Evolutionary conservation across 2,888 invertebrate species (phyloP).

Genomic region (Notodonta dromedarius): DNA sequence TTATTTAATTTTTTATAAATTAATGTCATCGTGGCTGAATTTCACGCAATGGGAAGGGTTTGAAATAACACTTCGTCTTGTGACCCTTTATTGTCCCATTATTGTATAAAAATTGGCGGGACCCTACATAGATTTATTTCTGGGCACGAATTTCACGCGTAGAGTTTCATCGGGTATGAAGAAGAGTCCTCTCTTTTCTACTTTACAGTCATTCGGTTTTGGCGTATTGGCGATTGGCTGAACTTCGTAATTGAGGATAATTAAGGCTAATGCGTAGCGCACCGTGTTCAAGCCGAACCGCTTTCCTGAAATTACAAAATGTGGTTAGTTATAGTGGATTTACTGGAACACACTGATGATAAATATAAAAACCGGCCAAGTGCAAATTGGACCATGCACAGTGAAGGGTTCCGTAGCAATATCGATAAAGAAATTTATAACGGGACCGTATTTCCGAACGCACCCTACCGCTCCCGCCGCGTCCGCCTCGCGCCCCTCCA

Average conservation of each 20-base stretch:
- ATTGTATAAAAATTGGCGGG: no score
- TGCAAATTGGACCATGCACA: no score
- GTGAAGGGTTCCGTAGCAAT: no score
- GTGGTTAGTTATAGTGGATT: not conserved
- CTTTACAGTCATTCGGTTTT: slow-evolving; percentile 29
- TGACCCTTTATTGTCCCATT: no score
- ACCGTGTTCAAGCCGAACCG: slow-evolving; percentile 43
- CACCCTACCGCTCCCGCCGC: no score
- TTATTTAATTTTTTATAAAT: no score
- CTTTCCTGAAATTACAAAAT: slow-evolving; percentile 35
- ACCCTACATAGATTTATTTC: slow-evolving; percentile 11
- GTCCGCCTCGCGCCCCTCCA: no score
- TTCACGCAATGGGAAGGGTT: no score
- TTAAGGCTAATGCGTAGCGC: slow-evolving; percentile 34
- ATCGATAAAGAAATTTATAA: no score
- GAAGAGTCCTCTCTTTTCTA: slow-evolving; percentile 37
- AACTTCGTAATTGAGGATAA: slow-evolving; percentile 37
- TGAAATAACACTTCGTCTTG: no score
- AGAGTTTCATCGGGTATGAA: slow-evolving; percentile 30
- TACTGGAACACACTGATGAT: not conserved
- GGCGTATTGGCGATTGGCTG: slow-evolving; percentile 22
- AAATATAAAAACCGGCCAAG: not conserved
- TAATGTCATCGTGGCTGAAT: no score
- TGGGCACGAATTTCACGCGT: slow-evolving; percentile 27
- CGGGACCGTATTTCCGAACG: no score